Conservation (phyloP, 2,888 invertebrate genomes). For the Sesamia inferens region DNA sequence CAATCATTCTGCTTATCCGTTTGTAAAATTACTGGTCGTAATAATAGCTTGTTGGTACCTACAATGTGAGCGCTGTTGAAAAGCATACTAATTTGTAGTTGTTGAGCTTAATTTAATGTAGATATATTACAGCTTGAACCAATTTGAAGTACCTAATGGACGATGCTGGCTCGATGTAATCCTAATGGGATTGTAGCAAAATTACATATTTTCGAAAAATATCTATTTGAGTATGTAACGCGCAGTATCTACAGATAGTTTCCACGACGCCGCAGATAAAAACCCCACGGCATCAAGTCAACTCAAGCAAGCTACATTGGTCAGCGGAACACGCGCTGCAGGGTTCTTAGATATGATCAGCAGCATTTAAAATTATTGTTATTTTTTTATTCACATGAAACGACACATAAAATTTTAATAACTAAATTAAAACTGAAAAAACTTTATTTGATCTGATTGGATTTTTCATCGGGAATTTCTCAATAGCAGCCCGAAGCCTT, state of each 20-base stretch:
- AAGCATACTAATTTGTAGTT: constrained; percentile 20
- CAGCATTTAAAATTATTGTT: too few relatives aligned
- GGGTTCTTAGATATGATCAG: too few relatives aligned
- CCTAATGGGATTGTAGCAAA: background rate
- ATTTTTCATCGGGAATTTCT: background rate
- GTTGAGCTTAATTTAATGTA: constrained; percentile 20
- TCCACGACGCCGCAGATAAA: too few relatives aligned
- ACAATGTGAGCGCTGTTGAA: constrained; percentile 12
- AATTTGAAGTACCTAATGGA: constrained; percentile 3
- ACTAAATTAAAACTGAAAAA: background rate
- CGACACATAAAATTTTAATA: too few relatives aligned
- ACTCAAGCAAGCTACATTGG: too few relatives aligned
- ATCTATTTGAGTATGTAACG: too few relatives aligned
- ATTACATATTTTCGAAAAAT: background rate
- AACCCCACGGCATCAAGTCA: too few relatives aligned
- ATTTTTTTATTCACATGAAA: too few relatives aligned
- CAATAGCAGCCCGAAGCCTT: background rate
- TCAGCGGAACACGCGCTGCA: too few relatives aligned
- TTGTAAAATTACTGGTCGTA: constrained; percentile 53
- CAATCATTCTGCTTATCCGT: constrained; percentile 55
- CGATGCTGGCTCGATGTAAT: background rate
- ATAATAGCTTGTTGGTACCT: constrained; percentile 31
- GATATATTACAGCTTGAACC: background rate
- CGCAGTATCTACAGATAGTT: too few relatives aligned
- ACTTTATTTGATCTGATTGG: background rate